phyloP scores from a whole-genome alignment of 2,888 invertebrate genomes.

The Drosophila atroscutellata region DNA sequence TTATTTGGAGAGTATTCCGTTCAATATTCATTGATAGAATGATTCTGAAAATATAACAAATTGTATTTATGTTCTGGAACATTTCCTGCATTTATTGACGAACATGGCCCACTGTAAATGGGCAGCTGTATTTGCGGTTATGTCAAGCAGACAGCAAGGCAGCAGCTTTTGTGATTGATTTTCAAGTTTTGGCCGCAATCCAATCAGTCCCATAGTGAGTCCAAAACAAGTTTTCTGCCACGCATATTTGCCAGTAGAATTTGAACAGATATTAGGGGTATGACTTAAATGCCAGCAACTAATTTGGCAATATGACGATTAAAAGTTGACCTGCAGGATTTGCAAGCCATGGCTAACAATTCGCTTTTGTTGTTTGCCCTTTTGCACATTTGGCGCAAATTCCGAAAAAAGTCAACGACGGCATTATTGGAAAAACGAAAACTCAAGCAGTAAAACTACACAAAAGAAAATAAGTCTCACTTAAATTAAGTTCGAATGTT shows the following conservation, averaged over 20 bases:
- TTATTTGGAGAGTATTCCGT: no score
- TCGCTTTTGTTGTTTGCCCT: constrained; percentile 38
- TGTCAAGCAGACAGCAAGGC: background rate
- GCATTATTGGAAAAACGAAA: constrained; percentile 24
- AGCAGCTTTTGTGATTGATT: constrained; percentile 53
- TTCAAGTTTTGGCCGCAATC: constrained; percentile 26
- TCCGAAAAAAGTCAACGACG: constrained; percentile 44
- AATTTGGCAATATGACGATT: constrained; percentile 54
- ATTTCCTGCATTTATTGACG: background rate
- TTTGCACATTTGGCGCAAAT: constrained; percentile 50
- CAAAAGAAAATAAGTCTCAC: background rate
- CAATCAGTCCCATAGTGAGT: constrained; percentile 19
- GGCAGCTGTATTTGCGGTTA: background rate
- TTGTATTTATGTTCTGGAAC: no score
- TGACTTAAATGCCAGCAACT: constrained; percentile 56
- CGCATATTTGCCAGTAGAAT: constrained; percentile 60
- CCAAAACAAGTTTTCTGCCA: constrained; percentile 7
- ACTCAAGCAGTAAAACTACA: constrained; percentile 1
- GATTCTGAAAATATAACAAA: no score
- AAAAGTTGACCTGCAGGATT: constrained; percentile 30
- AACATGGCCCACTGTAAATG: background rate
- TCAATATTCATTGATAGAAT: no score
- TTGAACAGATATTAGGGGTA: constrained; percentile 71
- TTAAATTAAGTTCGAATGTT: background rate
- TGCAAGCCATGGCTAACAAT: constrained; percentile 27